Conservation (phyloP, 2,113 vertebrate genomes). For the Macquaria australasica region DNA sequence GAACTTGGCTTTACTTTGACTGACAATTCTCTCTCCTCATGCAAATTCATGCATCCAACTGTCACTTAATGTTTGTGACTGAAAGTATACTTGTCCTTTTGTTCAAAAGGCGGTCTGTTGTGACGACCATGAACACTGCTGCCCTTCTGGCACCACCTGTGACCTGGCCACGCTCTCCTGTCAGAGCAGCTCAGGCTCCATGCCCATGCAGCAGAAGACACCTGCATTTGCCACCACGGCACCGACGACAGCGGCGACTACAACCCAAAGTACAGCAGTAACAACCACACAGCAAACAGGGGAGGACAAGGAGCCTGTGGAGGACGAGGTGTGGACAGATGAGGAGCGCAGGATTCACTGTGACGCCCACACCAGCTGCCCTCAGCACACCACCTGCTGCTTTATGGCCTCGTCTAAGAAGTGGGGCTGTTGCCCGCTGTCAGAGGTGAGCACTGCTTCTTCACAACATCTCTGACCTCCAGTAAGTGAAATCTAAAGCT, state of each 20-base stretch:
- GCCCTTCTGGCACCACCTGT: conserved; percentile 65
- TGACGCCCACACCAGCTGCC: conserved; percentile 73
- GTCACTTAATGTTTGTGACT: not conserved
- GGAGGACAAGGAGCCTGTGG: not conserved
- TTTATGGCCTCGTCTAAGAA: conserved; percentile 37
- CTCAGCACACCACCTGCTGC: conserved; percentile 77
- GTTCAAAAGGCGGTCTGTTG: conserved; percentile 81
- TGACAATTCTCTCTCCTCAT: not conserved
- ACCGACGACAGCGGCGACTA: not conserved
- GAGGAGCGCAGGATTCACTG: conserved; percentile 55
- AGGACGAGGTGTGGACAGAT: not conserved
- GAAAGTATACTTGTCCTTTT: not conserved
- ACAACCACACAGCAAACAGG: not conserved
- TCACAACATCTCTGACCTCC: not conserved
- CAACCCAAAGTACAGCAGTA: not conserved
- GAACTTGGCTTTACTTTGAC: not conserved
- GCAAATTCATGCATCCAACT: not conserved
- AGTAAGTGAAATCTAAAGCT: not conserved
- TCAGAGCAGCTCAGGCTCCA: not conserved
- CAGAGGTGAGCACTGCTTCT: conserved; percentile 59
- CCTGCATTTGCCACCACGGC: not conserved
- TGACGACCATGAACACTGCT: conserved; percentile 74
- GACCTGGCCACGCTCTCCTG: not conserved
- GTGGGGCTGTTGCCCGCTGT: conserved; percentile 81
- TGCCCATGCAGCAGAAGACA: conserved; percentile 40